Evolutionary conservation across 64 coral and sea anemone genomes (phyloP).

Genomic region (Pocillopora damicornis): DNA sequence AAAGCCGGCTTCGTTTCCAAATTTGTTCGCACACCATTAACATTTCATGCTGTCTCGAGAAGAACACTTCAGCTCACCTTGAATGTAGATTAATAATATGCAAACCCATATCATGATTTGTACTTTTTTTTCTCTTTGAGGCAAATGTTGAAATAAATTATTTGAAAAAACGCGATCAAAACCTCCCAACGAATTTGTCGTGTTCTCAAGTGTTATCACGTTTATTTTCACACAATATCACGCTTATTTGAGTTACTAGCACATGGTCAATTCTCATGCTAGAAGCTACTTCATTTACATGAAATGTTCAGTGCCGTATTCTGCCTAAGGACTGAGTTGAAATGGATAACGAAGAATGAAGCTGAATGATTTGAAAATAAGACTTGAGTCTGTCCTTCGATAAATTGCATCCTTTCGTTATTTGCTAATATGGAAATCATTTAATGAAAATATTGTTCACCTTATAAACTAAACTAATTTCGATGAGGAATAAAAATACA

Average conservation of each 20-base stretch:
- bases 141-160: background rate
- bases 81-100: background rate
- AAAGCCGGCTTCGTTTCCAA: conserved; percentile 12
- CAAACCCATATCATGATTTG: background rate
- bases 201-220: background rate
- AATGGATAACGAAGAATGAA: background rate
- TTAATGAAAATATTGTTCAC: background rate
- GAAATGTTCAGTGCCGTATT: background rate
- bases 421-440: conserved; percentile 10
- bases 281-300: conserved; percentile 2
- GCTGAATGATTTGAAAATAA: background rate
- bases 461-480: background rate
- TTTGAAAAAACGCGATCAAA: background rate
- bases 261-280: conserved; percentile 11
- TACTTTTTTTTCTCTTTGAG: background rate
- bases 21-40: conserved; percentile 11
- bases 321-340: background rate
- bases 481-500: background rate
- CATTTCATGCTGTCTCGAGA: conserved; percentile 5
- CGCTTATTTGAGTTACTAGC: background rate
- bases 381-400: background rate
- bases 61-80: conserved; percentile 10
- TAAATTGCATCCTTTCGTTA: conserved; percentile 1
- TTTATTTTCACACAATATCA: conserved; percentile 7
- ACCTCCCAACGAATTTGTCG: background rate